Base-by-base conservation (phyloP, 2,888 invertebrate species). In the Eupithecia exiguata region DNA sequence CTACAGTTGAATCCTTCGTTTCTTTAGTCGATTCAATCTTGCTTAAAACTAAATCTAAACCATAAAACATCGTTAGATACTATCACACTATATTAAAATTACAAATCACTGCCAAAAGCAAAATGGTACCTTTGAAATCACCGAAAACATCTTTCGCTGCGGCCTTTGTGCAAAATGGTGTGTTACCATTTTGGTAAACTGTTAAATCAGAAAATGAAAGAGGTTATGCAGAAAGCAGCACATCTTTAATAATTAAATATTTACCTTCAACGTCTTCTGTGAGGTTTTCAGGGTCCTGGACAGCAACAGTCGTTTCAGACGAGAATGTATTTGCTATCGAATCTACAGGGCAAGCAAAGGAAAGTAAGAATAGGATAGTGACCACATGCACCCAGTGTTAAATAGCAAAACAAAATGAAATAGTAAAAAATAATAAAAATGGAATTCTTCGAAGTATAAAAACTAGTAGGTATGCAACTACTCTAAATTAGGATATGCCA, bases 291-390 rank as follows among this genome's bases (percentile, higher is more conserved):
- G 78, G 79, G 21, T 82, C 80, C 46, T 86, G 86, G 10, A 62
- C 77, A 62, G 75, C 80, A 67, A 83, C 84, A 43, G 77, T 72
- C 72, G 81, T 74, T 69, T 82, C 83, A 76, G 82, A 74, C 53
- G 82, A 84, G 69, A 88, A 70, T 77, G 83, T 81, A 77, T 84
- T 84, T 82, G 84, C 84, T 86, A 89, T 78, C 76, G 86, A 84
- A 84, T 89, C 89, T 90, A 88, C 84, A 84, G 78, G 83, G 83
- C 83, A 86, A 86, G 86, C 81, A 79, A 80, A 81, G 74, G 80
- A 81, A 70, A 74, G 78, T 81, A 80, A 79, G 78, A 72, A 81
- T 62, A 77, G 53, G 74, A 77, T 77, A 80, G 76, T 77, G 80
- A 81, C 84, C 82, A 62, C 86, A 85, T 86, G 88, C 88, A 80